Percentiles rank a stretch among this genome's conserved stretches.
Conservation (phyloP, 2,113 vertebrate genomes). For the Crotalus tigris region DNA sequence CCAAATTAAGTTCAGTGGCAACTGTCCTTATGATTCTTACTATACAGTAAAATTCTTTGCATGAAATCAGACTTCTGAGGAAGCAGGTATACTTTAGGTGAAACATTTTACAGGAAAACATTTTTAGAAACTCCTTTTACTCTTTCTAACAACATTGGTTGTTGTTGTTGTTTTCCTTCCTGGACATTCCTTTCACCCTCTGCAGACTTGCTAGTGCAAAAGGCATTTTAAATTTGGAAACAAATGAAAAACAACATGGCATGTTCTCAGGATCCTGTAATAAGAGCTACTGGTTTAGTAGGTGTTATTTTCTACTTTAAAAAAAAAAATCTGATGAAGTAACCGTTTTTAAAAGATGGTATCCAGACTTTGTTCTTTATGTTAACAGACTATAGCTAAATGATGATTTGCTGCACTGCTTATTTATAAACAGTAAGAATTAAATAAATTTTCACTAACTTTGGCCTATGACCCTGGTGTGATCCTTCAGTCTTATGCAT, state of each 20-base stretch:
- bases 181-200: neutral
- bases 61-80: neutral
- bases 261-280: neutral
- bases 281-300: neutral
- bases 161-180: neutral
- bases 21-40: neutral
- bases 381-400: neutral
- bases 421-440: neutral
- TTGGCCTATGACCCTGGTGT: neutral
- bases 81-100: neutral
- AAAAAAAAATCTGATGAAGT: neutral
- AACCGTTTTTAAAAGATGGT: neutral
- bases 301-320: neutral
- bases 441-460: neutral
- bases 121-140: neutral
- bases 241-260: neutral
- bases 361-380: neutral
- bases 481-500: neutral
- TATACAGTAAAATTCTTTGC: neutral
- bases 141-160: neutral
- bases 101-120: neutral
- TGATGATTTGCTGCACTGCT: neutral
- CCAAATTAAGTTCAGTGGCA: neutral
- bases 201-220: neutral
- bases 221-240: neutral